Conservation (phyloP, 2,797 vertebrate species). For the Chaunax sp. region DNA sequence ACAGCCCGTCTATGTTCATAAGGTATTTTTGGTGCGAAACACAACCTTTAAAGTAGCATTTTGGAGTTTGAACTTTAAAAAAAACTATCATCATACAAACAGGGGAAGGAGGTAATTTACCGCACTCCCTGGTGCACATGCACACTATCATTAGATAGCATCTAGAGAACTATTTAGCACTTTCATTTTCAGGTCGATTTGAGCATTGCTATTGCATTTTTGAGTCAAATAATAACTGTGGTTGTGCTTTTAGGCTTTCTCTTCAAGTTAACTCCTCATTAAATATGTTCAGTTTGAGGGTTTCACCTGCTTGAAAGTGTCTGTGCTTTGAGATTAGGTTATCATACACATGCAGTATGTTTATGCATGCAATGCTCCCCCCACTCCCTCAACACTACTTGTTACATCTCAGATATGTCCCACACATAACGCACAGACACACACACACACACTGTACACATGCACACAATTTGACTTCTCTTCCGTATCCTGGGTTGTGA, state of each 20-base stretch:
- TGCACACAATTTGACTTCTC: slow-evolving; percentile 1
- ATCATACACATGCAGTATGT: slow-evolving; percentile 19
- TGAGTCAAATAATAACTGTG: neutral
- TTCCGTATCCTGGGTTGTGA: slow-evolving; percentile 55
- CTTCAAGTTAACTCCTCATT: slow-evolving; percentile 25
- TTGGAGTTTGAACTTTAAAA: too few relatives aligned
- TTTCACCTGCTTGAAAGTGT: slow-evolving; percentile 23
- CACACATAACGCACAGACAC: slow-evolving; percentile 7
- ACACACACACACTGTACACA: slow-evolving; percentile 8
- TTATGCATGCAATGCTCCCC: slow-evolving; percentile 22
- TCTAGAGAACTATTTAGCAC: slow-evolving; percentile 5
- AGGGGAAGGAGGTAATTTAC: neutral
- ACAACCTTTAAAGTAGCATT: too few relatives aligned
- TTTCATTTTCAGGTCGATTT: slow-evolving; percentile 31
- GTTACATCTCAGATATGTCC: slow-evolving; percentile 13
- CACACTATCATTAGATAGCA: slow-evolving; percentile 4
- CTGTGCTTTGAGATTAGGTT: slow-evolving; percentile 35
- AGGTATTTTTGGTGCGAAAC: too few relatives aligned
- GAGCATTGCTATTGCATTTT: slow-evolving; percentile 19
- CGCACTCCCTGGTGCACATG: neutral
- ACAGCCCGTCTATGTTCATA: too few relatives aligned
- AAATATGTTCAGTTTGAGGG: slow-evolving; percentile 20
- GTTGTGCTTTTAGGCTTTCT: slow-evolving; percentile 6
- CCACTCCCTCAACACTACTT: slow-evolving; percentile 4
- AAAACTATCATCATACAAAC: too few relatives aligned